Conservation (phyloP, 2,797 vertebrate species). For the Sylvilagus floridanus region DNA sequence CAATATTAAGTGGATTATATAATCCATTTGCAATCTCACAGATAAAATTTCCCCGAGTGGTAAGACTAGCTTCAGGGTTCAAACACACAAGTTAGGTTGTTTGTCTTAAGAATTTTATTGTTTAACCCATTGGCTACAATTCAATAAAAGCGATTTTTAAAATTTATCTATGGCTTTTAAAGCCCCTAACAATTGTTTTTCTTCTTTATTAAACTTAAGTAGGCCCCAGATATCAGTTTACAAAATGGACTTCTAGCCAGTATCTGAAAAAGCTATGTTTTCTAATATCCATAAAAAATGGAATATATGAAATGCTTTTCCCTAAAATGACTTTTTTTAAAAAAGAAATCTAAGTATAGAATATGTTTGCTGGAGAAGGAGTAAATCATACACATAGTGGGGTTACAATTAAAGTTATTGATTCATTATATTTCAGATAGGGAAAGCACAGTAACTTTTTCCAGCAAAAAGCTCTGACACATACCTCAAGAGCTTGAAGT, state of each 20-base stretch:
- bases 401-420: conserved; percentile 27
- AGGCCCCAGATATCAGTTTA: background rate
- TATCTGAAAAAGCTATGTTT: background rate
- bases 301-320: background rate
- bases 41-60: background rate
- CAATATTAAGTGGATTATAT: background rate
- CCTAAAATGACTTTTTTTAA: background rate
- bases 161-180: conserved; percentile 26
- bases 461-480: background rate
- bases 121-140: conserved; percentile 6
- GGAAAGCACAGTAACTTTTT: background rate
- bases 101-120: conserved; percentile 35
- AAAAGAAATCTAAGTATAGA: background rate
- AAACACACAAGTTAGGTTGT: background rate
- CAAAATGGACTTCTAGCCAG: background rate
- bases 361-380: conserved; percentile 17
- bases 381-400: background rate
- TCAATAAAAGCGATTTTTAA: conserved; percentile 52
- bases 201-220: conserved; percentile 45
- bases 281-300: conserved; percentile 3
- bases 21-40: conserved; percentile 15
- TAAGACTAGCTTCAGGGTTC: background rate
- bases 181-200: background rate
- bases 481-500: conserved; percentile 39
- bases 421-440: background rate